Conservation (phyloP, 2,113 vertebrate genomes). For the Colistium nudipinnis region DNA sequence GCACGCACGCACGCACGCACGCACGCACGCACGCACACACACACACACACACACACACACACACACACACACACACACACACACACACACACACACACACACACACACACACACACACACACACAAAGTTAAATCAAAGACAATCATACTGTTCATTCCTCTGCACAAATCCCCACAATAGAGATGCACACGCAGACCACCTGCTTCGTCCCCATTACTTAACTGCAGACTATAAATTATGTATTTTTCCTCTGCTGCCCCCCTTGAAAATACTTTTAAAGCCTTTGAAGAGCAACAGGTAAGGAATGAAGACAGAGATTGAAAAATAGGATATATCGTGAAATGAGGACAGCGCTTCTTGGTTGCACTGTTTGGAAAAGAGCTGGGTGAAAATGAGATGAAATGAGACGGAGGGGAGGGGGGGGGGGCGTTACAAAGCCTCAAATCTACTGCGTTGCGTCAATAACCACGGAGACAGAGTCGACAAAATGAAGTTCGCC, state of each 20-base stretch:
- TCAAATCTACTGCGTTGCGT: constrained; percentile 36
- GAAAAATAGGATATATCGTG: constrained; percentile 42
- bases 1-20: too few species aligned
- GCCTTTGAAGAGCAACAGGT: constrained; percentile 65
- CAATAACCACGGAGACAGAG: constrained; percentile 42
- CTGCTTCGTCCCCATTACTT: constrained; percentile 58
- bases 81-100: constrained; percentile 15
- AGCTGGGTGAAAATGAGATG: constrained; percentile 14
- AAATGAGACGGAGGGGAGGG: constrained; percentile 15
- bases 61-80: background rate
- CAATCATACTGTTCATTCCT: constrained; percentile 29
- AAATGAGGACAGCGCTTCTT: constrained; percentile 45
- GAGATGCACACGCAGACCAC: constrained; percentile 38
- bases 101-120: background rate
- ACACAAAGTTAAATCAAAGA: constrained; percentile 62
- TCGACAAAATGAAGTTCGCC: constrained; percentile 58
- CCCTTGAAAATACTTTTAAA: constrained; percentile 56
- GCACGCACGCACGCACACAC: background rate
- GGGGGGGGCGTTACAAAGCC: background rate
- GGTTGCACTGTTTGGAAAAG: background rate
- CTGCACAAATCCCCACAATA: constrained; percentile 45
- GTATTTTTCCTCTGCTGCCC: constrained; percentile 39
- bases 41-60: background rate
- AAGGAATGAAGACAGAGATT: constrained; percentile 50
- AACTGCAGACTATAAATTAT: constrained; percentile 60